These are phyloP conservation scores for Solen grandis DNA, from an alignment of 1,140 invertebrate genomes.

Conservation along the genomic window DNA sequence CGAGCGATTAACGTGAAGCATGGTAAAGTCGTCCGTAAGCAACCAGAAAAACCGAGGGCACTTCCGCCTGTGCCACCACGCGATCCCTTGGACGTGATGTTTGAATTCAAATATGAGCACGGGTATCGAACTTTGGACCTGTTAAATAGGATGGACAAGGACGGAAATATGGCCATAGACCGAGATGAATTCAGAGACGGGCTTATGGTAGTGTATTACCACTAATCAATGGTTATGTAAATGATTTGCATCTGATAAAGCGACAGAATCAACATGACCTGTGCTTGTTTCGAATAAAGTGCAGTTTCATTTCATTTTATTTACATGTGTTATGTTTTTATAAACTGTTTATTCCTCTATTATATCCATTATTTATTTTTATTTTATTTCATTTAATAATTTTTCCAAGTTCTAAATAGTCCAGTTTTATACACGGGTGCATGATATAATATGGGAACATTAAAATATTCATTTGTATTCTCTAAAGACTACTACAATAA, in stretches of 20 bases:
- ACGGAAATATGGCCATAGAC: slow-evolving; percentile 50
- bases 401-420: too few species aligned
- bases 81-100: slow-evolving; percentile 51
- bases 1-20: slow-evolving; percentile 45
- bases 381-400: background rate
- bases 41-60: slow-evolving; percentile 39
- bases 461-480: too few species aligned
- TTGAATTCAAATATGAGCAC: slow-evolving; percentile 47
- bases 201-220: too few species aligned
- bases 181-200: slow-evolving; percentile 53
- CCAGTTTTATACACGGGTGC: too few species aligned
- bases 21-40: slow-evolving; percentile 44
- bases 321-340: background rate
- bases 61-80: slow-evolving; percentile 36
- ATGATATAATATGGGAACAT: too few species aligned
- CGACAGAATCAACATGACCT: background rate
- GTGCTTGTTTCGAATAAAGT: background rate
- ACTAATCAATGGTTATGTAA: too few species aligned
- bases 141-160: slow-evolving; percentile 51
- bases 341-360: background rate
- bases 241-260: background rate
- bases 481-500: too few species aligned
- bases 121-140: slow-evolving; percentile 47
- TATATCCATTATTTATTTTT: background rate
- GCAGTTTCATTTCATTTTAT: background rate